These are phyloP conservation scores for Halcyon chelicuti DNA, from an alignment of 2,797 vertebrate species.

Conservation along the genomic window DNA sequence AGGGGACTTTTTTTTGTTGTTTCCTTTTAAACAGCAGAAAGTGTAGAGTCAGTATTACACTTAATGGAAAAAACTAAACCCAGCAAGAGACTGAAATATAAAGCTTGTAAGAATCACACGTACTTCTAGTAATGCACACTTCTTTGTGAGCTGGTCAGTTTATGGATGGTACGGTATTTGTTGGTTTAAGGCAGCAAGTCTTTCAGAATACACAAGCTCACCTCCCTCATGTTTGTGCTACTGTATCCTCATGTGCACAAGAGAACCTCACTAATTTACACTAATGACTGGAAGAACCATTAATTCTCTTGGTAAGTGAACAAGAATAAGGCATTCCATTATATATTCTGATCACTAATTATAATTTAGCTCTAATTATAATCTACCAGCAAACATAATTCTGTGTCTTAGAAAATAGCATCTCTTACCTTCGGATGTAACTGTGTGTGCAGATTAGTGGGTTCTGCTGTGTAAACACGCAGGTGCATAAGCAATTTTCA, in stretches of 20 bases:
- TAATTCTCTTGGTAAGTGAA: constrained; percentile 36
- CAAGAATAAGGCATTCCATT: constrained; percentile 69
- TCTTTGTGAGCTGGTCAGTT: constrained; percentile 3
- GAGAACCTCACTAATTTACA: constrained; percentile 68
- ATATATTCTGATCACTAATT: constrained; percentile 60
- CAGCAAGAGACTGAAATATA: constrained; percentile 43
- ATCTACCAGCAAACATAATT: constrained; percentile 69
- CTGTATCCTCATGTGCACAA: constrained; percentile 44
- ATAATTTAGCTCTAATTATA: constrained; percentile 60
- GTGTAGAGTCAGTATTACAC: constrained; percentile 46
- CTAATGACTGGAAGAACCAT: constrained; percentile 58
- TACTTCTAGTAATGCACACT: not conserved
- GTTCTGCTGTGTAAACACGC: constrained; percentile 60
- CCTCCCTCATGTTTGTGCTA: constrained; percentile 56
- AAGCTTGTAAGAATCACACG: not conserved
- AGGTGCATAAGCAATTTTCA: constrained; percentile 56
- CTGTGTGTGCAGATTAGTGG: constrained; percentile 62
- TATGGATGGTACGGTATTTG: not conserved
- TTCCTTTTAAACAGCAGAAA: constrained; percentile 32
- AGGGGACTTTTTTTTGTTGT: not conserved
- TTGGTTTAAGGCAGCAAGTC: constrained; percentile 66
- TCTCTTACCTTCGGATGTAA: constrained; percentile 60
- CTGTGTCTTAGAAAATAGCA: constrained; percentile 61
- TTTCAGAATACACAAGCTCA: constrained; percentile 41
- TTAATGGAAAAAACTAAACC: constrained; percentile 8